phyloP scores from a whole-genome alignment of 2,888 invertebrate genomes.

The Drosophila hamatofila region DNA sequence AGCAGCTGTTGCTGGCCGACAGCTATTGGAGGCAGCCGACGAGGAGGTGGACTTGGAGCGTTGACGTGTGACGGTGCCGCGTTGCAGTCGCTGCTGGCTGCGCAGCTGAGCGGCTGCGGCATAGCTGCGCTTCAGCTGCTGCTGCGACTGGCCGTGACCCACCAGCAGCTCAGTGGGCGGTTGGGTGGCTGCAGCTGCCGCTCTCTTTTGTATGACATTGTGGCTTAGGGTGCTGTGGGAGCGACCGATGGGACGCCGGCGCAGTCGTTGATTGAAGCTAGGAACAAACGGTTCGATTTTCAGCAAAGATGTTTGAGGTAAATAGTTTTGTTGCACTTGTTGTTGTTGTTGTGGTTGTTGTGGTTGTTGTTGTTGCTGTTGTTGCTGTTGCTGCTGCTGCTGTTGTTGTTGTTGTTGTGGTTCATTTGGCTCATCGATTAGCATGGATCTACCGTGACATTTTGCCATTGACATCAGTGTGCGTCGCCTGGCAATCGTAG shows the following conservation, averaged over 20 bases:
- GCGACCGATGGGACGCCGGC: conserved; percentile 83
- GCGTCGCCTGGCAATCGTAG: conserved; percentile 63
- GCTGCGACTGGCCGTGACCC: conserved; percentile 51
- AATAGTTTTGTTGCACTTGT: conserved; percentile 72
- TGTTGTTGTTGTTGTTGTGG: conserved; percentile 34
- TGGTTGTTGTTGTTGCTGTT: conserved; percentile 36
- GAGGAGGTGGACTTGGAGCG: conserved; percentile 82
- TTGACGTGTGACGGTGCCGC: conserved; percentile 70
- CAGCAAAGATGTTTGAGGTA: conserved; percentile 85
- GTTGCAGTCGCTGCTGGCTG: conserved; percentile 62
- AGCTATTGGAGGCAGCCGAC: conserved; percentile 74
- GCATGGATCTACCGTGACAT: conserved; percentile 80
- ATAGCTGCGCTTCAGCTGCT: conserved; percentile 67
- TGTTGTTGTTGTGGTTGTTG: conserved; percentile 38
- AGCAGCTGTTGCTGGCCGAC: conserved; percentile 64
- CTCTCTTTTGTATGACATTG: conserved; percentile 76
- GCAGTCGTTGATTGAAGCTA: conserved; percentile 83
- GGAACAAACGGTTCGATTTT: conserved; percentile 86
- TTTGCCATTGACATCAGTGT: conserved; percentile 83
- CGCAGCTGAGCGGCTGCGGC: conserved; percentile 61
- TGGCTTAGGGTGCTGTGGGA: conserved; percentile 85
- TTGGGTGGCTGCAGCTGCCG: conserved; percentile 28
- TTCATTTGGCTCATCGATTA: conserved; percentile 69
- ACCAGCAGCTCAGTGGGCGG: conserved; percentile 50
- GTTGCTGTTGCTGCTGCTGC: conserved; percentile 28